Base-by-base conservation (phyloP, 2,797 vertebrate species). In the Pempheris klunzingeri region DNA sequence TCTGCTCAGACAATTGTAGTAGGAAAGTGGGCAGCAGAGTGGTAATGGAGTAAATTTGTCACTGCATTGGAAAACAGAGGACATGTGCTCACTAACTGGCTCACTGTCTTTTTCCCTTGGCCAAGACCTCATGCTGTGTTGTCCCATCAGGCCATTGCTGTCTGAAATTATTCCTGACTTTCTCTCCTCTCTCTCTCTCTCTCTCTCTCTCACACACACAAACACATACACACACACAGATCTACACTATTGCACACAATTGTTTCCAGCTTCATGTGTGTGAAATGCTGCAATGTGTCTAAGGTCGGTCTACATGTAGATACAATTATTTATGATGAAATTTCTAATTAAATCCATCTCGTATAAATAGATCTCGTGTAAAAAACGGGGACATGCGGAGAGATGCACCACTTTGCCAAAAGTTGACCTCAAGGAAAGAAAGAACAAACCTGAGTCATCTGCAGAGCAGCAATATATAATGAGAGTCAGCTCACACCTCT, bases 1-100 rank as follows among this genome's bases (percentile, higher is more conserved):
- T 88, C 54, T 20, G 4, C 73, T 74, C 38, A 86, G 87, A 92
- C 86, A 88, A 89, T 82, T 52, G 70, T n/a, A 64, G 58, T 36
- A 65, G 89, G 85, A 85, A 88, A 86, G 81, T 78, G 60, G 76
- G 75, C 78, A 83, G 75, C 78, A 83, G 71, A 61, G 73, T 24
- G 66, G 83, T 81, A 80, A 89, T 59, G 89, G 91, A 91, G 88
- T 89, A 88, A 90, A 83, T 63, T 71, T 85, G 84, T 92, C 85
- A 85, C 78, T 80, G 57, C 63, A 3, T 77, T 85, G 86, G 84
- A 86, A 90, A 83, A 75, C 36, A 74, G 50, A 85, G 82, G 81
- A 79, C 82, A 77, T 93, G 89, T 82, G 85, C 85, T 92, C 90
- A 88, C 80, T 90, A 47, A 6, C 36, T 93, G 92, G 91, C 88